Base-by-base conservation (phyloP, 2,113 vertebrate genomes). In the Antigone vipio region DNA sequence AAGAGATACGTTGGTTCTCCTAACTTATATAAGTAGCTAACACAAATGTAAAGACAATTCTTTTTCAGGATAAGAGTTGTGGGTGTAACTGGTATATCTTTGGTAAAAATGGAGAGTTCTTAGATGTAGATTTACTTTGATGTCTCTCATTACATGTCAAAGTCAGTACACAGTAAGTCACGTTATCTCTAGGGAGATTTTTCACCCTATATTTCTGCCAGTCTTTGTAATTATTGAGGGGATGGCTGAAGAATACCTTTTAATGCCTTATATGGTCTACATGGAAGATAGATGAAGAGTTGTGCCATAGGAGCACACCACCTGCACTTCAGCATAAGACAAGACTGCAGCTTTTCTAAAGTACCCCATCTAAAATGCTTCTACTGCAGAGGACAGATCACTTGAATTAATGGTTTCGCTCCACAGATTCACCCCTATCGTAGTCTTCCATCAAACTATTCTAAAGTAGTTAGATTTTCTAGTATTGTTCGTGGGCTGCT, bases 121-220 rank as follows among this genome's bases (percentile, higher is more conserved):
- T 83, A 87, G 55, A 60, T 29, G 29, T 32, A 60, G 74, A 59
- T 93, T 92, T 87, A 56, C 42, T 75, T 84, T 76, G 68, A 74
- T 82, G 12, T 73, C 24, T 89, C 52, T 92, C 11, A 3, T 85
- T 82, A 63, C 7, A 66, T 35, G 75, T 90, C 68, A 87, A 72
- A 95, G 60, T 76, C 68, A 89, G 27, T 67, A 78, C 44, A 66
- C 8, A 53, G 45, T 90, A 86, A 88, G 32, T 85, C 18, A 44
- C 52, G 78, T 86, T 93, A 74, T 92, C 49, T 94, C 59, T 81
- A 87, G 62, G 32, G 69, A 91, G 38, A 82, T 90, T 58, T 94
- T 79, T 85, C 58, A 68, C 49, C 34, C 29, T 44, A 29, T 67
- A 44, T 88, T 93, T 91, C 88, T 94, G 2, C 18, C 38, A 56